phyloP scores from a whole-genome alignment of 1,140 invertebrate genomes.

The Cydia pomonella region DNA sequence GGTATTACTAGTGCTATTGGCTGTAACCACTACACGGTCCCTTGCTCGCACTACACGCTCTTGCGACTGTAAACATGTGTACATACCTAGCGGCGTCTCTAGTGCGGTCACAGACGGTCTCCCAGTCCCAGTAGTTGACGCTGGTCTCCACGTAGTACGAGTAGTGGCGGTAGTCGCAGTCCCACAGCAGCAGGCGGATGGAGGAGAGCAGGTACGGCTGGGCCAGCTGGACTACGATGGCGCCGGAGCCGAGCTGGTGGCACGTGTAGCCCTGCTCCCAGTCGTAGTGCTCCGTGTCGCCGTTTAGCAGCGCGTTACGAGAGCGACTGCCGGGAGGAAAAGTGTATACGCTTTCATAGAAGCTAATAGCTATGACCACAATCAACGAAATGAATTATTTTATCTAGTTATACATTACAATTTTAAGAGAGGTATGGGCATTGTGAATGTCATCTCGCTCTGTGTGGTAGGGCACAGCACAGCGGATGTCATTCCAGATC shows the following conservation, averaged over 20 bases:
- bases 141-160: conserved; percentile 98
- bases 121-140: conserved; percentile 95
- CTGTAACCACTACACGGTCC: no score
- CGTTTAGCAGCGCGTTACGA: conserved; percentile 97
- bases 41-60: no score
- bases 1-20: no score
- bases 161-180: conserved; percentile 98
- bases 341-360: no score
- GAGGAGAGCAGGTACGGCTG: conserved; percentile 97
- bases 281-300: conserved; percentile 96
- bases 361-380: no score
- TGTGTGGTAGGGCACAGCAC: no score
- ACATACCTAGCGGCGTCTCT: conserved; percentile 85
- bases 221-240: conserved; percentile 96
- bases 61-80: no score
- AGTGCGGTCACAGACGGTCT: conserved; percentile 90
- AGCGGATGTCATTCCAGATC: no score
- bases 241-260: conserved; percentile 97
- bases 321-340: conserved; percentile 86
- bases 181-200: conserved; percentile 97
- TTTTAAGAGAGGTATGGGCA: no score
- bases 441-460: no score
- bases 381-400: no score
- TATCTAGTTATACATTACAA: no score
- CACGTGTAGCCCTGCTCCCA: conserved; percentile 99